Evolutionary conservation across 2,797 vertebrate genomes (phyloP).

Genomic region (Sciaenops ocellatus): DNA sequence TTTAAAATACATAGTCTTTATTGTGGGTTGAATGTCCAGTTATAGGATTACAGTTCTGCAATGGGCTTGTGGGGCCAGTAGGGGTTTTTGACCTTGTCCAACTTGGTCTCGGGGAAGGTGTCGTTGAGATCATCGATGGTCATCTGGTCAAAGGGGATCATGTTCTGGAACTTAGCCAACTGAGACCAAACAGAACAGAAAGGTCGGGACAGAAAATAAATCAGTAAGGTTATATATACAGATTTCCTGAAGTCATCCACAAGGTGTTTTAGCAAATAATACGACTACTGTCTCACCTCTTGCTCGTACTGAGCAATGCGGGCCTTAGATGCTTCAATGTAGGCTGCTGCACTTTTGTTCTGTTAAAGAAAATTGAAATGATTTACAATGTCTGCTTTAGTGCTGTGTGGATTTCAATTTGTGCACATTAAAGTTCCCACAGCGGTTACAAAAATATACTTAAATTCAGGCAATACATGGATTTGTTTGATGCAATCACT

Average conservation of each 20-base stretch:
- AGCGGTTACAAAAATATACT: conserved; percentile 2
- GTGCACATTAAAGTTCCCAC: background rate
- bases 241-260: background rate
- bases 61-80: conserved; percentile 95
- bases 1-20: conserved; percentile 81
- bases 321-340: conserved; percentile 88
- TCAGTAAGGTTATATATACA: background rate
- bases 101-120: conserved; percentile 90
- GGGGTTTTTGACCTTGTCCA: conserved; percentile 92
- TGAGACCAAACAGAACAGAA: conserved; percentile 28
- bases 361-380: conserved; percentile 39
- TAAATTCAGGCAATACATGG: background rate
- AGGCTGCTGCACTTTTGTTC: conserved; percentile 71
- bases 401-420: background rate
- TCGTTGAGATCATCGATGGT: conserved; percentile 87
- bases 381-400: background rate
- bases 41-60: conserved; percentile 86
- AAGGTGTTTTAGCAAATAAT: background rate
- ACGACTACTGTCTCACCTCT: conserved; percentile 62
- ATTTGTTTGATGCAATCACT: conserved; percentile 72
- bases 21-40: conserved; percentile 58
- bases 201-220: background rate
- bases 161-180: conserved; percentile 80
- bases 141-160: conserved; percentile 95
- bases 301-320: conserved; percentile 87